Percentiles rank a stretch among this genome's conserved stretches.
Conservation (phyloP, 2,797 vertebrate genomes). For the Leuciscus waleckii region DNA sequence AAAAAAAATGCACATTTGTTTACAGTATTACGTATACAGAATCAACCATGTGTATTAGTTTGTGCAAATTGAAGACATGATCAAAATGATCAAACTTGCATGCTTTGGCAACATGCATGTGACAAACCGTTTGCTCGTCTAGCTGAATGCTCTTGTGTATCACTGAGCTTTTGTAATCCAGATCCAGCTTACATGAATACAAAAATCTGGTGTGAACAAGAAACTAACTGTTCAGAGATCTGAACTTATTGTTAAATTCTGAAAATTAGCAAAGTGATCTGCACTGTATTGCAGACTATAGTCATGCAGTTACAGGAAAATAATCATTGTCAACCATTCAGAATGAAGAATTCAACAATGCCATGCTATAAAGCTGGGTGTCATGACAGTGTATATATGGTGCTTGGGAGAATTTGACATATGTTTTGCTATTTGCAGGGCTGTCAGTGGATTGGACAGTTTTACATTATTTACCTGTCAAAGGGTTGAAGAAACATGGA, state of each 20-base stretch:
- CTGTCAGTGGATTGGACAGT: conserved; percentile 8
- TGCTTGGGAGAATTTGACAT: not conserved
- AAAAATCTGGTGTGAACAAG: too few relatives aligned
- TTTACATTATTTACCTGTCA: conserved; percentile 18
- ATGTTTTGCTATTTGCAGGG: not conserved
- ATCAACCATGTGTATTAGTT: too few relatives aligned
- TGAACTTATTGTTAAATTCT: not conserved
- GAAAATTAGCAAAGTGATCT: not conserved
- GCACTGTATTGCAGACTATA: not conserved
- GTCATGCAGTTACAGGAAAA: not conserved
- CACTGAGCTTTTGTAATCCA: too few relatives aligned
- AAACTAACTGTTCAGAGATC: too few relatives aligned
- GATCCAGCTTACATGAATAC: too few relatives aligned
- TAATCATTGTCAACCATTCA: conserved; percentile 1
- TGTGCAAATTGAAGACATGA: too few relatives aligned
- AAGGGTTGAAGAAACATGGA: not conserved
- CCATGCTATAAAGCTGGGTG: not conserved
- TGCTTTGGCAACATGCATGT: too few relatives aligned
- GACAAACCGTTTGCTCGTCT: too few relatives aligned
- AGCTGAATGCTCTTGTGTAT: too few relatives aligned
- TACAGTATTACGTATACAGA: too few relatives aligned
- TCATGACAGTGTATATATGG: not conserved
- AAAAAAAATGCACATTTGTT: too few relatives aligned
- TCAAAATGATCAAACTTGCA: too few relatives aligned
- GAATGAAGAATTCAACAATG: not conserved